phyloP scores from a whole-genome alignment of 2,113 vertebrate genomes.

The Lophius piscatorius region DNA sequence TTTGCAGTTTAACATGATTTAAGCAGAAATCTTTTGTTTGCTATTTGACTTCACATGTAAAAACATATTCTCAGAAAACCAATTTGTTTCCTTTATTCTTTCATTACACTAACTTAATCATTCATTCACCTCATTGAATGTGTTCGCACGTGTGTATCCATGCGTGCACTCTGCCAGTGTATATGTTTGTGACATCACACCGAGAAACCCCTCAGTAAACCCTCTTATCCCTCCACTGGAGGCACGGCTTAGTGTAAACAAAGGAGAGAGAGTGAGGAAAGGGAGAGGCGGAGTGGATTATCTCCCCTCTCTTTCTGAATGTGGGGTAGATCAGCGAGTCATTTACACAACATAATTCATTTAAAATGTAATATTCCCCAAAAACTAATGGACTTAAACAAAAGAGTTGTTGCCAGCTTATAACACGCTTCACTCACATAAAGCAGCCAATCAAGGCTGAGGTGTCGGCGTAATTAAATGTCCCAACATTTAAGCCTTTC shows the following conservation, averaged over 20 bases:
- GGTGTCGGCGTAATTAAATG: conserved; percentile 27
- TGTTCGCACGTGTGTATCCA: conserved; percentile 4
- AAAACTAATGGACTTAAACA: conserved; percentile 70
- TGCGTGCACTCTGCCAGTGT: background rate
- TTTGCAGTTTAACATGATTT: background rate
- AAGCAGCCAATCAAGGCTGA: conserved; percentile 36
- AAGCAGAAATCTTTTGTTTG: background rate
- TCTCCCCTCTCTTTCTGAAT: conserved; percentile 67
- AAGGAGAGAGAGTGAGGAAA: conserved; percentile 66
- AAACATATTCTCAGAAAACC: conserved; percentile 13
- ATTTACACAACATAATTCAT: conserved; percentile 74
- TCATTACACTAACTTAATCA: conserved; percentile 23
- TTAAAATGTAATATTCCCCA: conserved; percentile 65
- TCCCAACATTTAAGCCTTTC: conserved; percentile 3
- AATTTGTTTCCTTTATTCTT: conserved; percentile 34
- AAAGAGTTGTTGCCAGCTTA: conserved; percentile 56
- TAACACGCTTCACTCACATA: conserved; percentile 37
- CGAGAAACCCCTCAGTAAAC: conserved; percentile 64
- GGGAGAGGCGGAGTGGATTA: conserved; percentile 74
- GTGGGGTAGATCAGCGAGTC: conserved; percentile 70
- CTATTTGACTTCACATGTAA: conserved; percentile 29
- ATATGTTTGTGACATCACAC: conserved; percentile 62
- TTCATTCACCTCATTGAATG: conserved; percentile 17
- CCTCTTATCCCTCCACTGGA: conserved; percentile 75
- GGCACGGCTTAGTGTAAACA: conserved; percentile 79